These are phyloP conservation scores for Rhinolophus sinicus DNA, from an alignment of 2,113 vertebrate genomes.

Conservation along the genomic window DNA sequence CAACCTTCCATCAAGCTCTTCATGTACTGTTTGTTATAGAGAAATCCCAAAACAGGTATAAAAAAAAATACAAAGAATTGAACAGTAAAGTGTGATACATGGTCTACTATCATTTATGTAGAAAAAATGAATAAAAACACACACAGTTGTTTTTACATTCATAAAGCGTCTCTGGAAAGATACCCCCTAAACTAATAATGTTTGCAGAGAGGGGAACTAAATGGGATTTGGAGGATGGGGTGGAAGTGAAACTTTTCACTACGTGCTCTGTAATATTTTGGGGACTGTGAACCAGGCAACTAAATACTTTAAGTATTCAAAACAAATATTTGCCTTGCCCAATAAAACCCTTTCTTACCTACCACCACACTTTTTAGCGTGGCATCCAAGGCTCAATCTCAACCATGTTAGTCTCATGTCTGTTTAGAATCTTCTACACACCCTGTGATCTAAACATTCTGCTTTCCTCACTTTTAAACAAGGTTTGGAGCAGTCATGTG, in stretches of 20 bases:
- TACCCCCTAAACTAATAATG: neutral
- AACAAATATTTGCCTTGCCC: slow-evolving; percentile 9
- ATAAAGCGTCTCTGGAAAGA: slow-evolving; percentile 46
- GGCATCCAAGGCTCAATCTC: neutral
- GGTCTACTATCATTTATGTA: neutral
- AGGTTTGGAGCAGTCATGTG: slow-evolving; percentile 5
- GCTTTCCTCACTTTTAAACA: slow-evolving; percentile 16
- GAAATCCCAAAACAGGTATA: neutral
- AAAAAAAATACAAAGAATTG: slow-evolving; percentile 45
- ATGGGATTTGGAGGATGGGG: neutral
- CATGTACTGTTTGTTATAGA: neutral
- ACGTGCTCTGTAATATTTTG: neutral
- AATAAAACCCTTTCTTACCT: neutral
- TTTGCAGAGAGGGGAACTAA: neutral
- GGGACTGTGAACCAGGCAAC: neutral
- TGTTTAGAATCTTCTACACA: slow-evolving; percentile 10
- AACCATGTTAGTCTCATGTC: neutral
- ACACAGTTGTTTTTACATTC: neutral
- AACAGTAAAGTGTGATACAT: neutral
- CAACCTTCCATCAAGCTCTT: neutral
- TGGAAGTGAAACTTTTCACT: slow-evolving; percentile 32
- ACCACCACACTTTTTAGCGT: neutral
- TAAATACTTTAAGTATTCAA: slow-evolving; percentile 20
- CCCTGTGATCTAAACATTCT: neutral
- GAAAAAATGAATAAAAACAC: slow-evolving; percentile 5